Evolutionary conservation across 1,140 invertebrate genomes (phyloP), one percentile per base, ranked within the genome.

Genomic region (Euura saliciscinereae): DNA sequence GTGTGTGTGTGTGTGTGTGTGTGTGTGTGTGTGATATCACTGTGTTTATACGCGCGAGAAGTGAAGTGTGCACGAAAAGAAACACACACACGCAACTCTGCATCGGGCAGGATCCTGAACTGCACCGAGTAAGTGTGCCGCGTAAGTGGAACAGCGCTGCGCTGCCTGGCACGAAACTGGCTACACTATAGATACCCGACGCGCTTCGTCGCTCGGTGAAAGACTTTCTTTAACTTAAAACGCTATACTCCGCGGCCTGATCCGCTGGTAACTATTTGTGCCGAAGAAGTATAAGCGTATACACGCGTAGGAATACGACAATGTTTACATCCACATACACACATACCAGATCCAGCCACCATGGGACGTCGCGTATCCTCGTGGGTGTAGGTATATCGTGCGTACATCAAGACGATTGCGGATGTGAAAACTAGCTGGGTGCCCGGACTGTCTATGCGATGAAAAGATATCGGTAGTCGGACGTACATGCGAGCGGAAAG

Each of bases 71-170:
- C 28, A 28, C 28, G 65, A 69, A 66, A 71, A 66, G 74, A 79
- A 81, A 82, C 79, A 83, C 84, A 84, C 80, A 83, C 79, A 81
- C 78, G 84, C 80, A 84, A 78, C 43, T 85, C 28, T 28, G 28
- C 28, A 28, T 28, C 28, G 28, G 28, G 79, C 80, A 84, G 81
- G 81, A 86, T 86, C 84, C 84, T 84, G 84, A 85, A 85, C 73
- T 80, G 78, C 82, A 75, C 78, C 83, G 78, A 79, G 77, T 83
- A 86, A 88, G 86, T 87, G 84, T 87, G 86, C 82, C 86, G 83
- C 79, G 80, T 85, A 87, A 87, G 86, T 88, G 80, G 86, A 85
- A 87, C 86, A 86, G 85, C 84, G 83, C 83, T 85, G 83, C 84
- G 83, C 83, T 85, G 83, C 84, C 83, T 85, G 86, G 84, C 81